phyloP scores from a whole-genome alignment of 2,113 vertebrate genomes.

The Hippopotamus amphibius region DNA sequence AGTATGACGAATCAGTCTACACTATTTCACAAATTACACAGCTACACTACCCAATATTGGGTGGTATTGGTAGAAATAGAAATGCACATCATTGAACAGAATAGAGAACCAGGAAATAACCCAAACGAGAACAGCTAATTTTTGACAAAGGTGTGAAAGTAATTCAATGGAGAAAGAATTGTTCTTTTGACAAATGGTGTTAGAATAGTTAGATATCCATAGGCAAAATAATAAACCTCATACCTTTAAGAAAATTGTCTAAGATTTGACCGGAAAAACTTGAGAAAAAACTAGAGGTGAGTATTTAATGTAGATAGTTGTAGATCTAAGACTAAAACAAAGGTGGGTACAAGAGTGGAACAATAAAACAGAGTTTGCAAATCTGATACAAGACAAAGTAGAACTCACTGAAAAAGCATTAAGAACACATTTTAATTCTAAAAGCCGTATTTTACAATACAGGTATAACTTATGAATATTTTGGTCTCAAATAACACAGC shows the following conservation, averaged over 20 bases:
- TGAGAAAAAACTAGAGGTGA: background rate
- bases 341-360: background rate
- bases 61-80: background rate
- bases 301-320: background rate
- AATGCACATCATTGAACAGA: background rate
- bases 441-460: background rate
- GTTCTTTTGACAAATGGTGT: background rate
- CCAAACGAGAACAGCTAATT: background rate
- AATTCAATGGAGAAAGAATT: background rate
- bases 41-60: background rate
- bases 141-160: background rate
- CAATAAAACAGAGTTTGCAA: background rate
- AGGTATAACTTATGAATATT: background rate
- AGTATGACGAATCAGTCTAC: background rate
- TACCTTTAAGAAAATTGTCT: background rate
- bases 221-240: background rate
- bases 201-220: background rate
- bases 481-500: background rate
- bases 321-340: background rate
- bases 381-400: background rate
- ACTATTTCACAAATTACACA: background rate
- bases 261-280: background rate
- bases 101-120: background rate
- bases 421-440: background rate
- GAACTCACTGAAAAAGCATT: slow-evolving; percentile 4